Evolutionary conservation across 2,888 invertebrate genomes (phyloP).

Genomic region (Blera fallax): DNA sequence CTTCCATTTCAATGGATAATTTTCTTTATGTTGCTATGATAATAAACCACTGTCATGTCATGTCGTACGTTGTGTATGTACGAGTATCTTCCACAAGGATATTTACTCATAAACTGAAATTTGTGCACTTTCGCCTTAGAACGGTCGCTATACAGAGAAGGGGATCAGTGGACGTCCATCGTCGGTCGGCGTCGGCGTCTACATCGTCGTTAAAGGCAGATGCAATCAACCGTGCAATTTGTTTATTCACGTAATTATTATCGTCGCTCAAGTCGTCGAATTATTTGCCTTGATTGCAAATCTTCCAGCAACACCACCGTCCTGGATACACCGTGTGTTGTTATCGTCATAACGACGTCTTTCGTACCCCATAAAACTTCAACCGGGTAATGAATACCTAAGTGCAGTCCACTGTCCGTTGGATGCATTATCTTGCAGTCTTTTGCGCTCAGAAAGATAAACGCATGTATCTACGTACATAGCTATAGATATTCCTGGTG

Average conservation of each 20-base stretch:
- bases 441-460: conserved; percentile 34
- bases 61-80: neutral
- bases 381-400: conserved; percentile 26
- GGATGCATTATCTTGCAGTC: conserved; percentile 42
- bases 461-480: conserved; percentile 24
- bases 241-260: conserved; percentile 62
- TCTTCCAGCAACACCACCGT: conserved; percentile 24
- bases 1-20: conserved; percentile 23
- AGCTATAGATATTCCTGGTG: neutral
- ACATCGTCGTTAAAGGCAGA: conserved; percentile 40
- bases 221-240: conserved; percentile 67
- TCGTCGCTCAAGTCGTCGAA: conserved; percentile 50
- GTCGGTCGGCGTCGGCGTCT: neutral
- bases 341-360: conserved; percentile 35
- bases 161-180: neutral
- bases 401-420: conserved; percentile 27
- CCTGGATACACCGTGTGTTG: neutral
- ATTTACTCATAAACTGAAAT: conserved; percentile 9
- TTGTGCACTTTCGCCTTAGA: neutral
- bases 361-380: neutral
- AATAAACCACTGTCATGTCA: conserved; percentile 41
- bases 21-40: conserved; percentile 18
- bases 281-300: conserved; percentile 58
- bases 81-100: conserved; percentile 19
- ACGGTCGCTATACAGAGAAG: no score